Evolutionary conservation across 2,888 invertebrate species (phyloP), one percentile per base, ranked within the genome.

Genomic region (Apocheima hispidaria): DNA sequence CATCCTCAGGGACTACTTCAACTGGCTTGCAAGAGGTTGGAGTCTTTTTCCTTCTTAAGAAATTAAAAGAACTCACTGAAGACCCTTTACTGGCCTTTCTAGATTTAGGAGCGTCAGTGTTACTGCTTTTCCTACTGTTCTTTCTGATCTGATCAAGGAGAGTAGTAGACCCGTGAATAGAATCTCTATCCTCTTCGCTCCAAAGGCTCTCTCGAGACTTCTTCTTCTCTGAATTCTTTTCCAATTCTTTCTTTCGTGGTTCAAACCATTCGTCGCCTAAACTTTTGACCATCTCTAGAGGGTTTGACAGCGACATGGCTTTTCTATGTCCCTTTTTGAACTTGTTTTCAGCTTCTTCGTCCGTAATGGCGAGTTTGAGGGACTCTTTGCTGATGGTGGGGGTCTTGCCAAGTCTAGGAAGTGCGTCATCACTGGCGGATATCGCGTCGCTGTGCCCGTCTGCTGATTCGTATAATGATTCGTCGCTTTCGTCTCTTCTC

Each of bases 191-290:
- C 71, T 92, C 92, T 69, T 92, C 92, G 55, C 92, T 92, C 88
- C 90, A 91, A n/a, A 92, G 83, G 50, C 91, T 92, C 65, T 92
- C 92, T 63, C 88, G 85, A 0, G 93, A 93, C 63, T 93, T 93
- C 67, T 89, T 92, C 68, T 87, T 92, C 41, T 89, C 90, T 12
- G 73, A 79, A 66, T 84, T 82, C 55, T 88, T 92, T 16, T 92
- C 92, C 9, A 84, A 57, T 30, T 91, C 91, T 63, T 83, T 87
- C 54, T 87, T 90, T 2, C 82, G 81, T 2, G 86, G 77, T 36
- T 92, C 90, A 30, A 93, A 83, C 90, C 90, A 90, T 65, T 93
- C 93, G 48, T 93, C 93, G 1, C 93, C 90, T n/a, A 93, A 71
- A 64, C 72, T 88, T 67, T 85, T 90, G 4, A 93, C 92, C 35